Evolutionary conservation across 2,113 vertebrate genomes (phyloP).

Genomic region (Ardeotis arabs): DNA sequence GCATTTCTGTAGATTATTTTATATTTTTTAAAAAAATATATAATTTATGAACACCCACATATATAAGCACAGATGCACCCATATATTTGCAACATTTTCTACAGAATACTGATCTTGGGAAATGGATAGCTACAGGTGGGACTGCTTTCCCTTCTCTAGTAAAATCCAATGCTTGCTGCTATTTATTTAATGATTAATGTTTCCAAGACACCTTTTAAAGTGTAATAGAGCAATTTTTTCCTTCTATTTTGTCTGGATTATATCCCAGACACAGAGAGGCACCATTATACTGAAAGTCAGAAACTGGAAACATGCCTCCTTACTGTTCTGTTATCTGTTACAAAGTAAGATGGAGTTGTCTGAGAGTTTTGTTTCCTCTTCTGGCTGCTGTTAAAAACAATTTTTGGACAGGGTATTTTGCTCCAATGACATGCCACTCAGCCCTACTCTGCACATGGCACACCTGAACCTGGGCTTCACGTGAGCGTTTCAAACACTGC

Average conservation of each 20-base stretch:
- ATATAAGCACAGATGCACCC: background rate
- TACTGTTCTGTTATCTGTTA: conserved; percentile 12
- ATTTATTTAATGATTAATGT: conserved; percentile 69
- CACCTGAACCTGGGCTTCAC: background rate
- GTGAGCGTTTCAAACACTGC: background rate
- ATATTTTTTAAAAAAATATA: background rate
- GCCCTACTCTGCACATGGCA: accelerated
- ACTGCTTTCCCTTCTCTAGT: background rate
- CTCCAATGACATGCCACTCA: accelerated
- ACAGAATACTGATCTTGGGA: conserved; percentile 25
- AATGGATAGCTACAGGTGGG: background rate
- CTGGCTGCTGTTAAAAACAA: background rate
- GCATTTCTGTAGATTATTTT: background rate
- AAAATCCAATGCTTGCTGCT: conserved; percentile 51
- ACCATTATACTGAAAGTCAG: background rate
- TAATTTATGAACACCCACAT: background rate
- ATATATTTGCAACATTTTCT: conserved; percentile 43
- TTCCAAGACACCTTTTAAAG: conserved; percentile 49
- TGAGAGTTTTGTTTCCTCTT: background rate
- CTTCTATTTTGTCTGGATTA: conserved; percentile 45
- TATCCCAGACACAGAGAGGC: conserved; percentile 36
- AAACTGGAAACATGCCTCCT: background rate
- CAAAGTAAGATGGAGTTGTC: background rate
- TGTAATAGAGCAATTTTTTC: background rate
- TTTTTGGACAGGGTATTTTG: background rate